Evolutionary conservation across 37 sponge, comb jelly and placozoan species (phyloP).

Genomic region (Beroe forskalii): DNA sequence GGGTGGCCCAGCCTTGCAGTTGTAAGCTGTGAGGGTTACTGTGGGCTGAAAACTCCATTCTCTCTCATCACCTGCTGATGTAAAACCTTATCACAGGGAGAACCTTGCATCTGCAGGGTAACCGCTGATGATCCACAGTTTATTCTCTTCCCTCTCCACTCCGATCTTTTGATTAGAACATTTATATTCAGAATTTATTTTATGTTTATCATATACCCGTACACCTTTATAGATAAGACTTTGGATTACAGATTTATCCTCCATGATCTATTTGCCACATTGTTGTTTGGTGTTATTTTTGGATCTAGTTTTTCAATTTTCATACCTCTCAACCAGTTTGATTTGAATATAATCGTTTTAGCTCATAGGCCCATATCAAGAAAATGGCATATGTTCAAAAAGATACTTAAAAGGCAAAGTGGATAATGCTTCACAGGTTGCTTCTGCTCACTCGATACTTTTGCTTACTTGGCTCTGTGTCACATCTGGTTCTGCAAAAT

Average conservation of each 20-base stretch:
- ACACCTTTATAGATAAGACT: not conserved
- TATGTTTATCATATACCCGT: not conserved
- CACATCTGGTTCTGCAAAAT: conserved; percentile 34
- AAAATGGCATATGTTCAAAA: too few species aligned
- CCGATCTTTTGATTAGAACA: not conserved
- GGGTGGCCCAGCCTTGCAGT: too few species aligned
- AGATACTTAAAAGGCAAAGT: too few species aligned
- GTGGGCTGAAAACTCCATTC: not conserved
- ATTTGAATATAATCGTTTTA: too few species aligned
- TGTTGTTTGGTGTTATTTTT: too few species aligned
- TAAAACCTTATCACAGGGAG: too few species aligned
- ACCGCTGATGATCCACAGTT: not conserved
- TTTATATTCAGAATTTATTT: not conserved
- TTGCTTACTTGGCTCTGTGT: not conserved
- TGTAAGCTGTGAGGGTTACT: not conserved
- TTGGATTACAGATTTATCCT: not conserved
- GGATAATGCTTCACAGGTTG: not conserved
- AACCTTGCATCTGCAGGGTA: too few species aligned
- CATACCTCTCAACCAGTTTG: too few species aligned
- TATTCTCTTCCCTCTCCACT: not conserved
- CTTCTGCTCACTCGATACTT: not conserved
- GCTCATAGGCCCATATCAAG: too few species aligned
- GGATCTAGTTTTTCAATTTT: too few species aligned
- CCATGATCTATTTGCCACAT: too few species aligned
- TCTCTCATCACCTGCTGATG: not conserved